Base-by-base conservation (phyloP, 2,888 invertebrate species). In the Ptilodon capucinus region DNA sequence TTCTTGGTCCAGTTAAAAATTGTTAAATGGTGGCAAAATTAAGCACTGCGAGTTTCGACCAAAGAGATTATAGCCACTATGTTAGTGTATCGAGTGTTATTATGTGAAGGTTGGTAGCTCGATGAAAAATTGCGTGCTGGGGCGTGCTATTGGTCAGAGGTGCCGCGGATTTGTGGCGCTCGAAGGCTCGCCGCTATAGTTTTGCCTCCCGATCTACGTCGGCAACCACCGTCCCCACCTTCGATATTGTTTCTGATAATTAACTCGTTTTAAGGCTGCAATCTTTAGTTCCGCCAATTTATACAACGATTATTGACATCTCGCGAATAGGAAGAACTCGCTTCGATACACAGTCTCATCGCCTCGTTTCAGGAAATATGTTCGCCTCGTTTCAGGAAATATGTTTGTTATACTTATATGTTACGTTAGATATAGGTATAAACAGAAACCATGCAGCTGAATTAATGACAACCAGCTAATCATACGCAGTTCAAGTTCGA, bases 171-270 rank as follows among this genome's bases (percentile, higher is more conserved):
- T 62, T 84, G 55, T 84, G 79, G 50, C 54, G 60, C 41, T 56
- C 40, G 54, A 42, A 71, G 67, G 68, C 69, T 68, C 69, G 71
- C 65, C 62, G 71, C 68, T 60, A 66, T 68, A 66, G 70, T 76
- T 84, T 81, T 79, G 80, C 72, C 72, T 75, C 69, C 61, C 54
- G 54, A 45, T 40, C 40, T 25, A 16, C 40, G 40, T 16, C 62
- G 51, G 57, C 57, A 63, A 60, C 51, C 62, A 54, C 57, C 64
- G 67, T 16, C 79, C 84, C 82, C 82, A 81, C 78, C 78, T 81
- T 71, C 68, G 48, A 53, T 77, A 75, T 79, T 76, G 75, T 75
- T 79, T 79, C 76, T 78, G 72, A 68, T 74, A 77, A 81, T 79
- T 80, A 76, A 71, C 68, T 76, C 56, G 67, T 75, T 68, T 71